These are phyloP conservation scores for Podotricha telesiphe DNA, from an alignment of 2,888 invertebrate species.

Conservation along the genomic window DNA sequence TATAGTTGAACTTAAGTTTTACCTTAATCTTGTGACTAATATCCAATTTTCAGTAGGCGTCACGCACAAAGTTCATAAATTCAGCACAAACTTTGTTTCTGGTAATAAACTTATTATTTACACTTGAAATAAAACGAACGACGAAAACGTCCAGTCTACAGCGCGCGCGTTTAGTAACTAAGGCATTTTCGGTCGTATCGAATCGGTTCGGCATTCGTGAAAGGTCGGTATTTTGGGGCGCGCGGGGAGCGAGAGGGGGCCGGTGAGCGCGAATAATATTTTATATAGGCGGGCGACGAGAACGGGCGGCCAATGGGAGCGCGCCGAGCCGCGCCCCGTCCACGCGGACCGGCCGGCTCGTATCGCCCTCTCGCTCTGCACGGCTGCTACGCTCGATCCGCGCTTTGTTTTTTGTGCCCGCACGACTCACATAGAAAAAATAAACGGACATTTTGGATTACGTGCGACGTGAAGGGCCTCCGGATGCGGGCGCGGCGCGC, in stretches of 20 bases:
- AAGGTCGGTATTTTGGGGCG: constrained; percentile 76
- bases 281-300: constrained; percentile 60
- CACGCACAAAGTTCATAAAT: constrained; percentile 44
- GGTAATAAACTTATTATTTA: constrained; percentile 49
- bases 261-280: constrained; percentile 57
- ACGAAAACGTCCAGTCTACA: constrained; percentile 74
- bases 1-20: constrained; percentile 43
- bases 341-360: constrained; percentile 54
- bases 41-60: constrained; percentile 29
- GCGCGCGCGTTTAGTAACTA: constrained; percentile 80
- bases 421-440: constrained; percentile 75
- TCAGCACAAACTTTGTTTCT: constrained; percentile 28
- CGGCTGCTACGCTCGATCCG: constrained; percentile 64
- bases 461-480: constrained; percentile 72
- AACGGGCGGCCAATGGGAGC: constrained; percentile 62
- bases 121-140: constrained; percentile 58
- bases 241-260: constrained; percentile 71
- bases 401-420: constrained; percentile 71
- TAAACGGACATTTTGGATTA: constrained; percentile 83
- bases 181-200: constrained; percentile 82
- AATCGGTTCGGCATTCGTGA: constrained; percentile 81
- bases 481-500: constrained; percentile 70
- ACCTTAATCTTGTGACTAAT: constrained; percentile 56
- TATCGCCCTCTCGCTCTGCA: constrained; percentile 64
- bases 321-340: constrained; percentile 70